A percentile compares a stretch with the other conserved stretches of the same genome.
These are phyloP conservation scores for Zaprionus vittiger DNA, from an alignment of 1,140 invertebrate genomes.

Conservation along the genomic window DNA sequence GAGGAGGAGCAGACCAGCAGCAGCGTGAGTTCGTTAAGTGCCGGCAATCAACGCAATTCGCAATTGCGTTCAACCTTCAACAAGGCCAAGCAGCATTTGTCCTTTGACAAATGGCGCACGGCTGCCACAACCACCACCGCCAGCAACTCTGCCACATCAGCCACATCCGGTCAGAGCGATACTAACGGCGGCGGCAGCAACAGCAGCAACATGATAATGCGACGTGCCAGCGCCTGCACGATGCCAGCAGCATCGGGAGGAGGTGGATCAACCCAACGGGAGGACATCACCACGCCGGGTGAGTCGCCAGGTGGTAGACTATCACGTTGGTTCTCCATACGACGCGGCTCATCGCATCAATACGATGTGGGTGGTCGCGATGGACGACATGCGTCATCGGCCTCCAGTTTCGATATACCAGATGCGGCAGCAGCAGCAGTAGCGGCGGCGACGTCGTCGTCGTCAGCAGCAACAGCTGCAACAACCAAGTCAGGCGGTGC, in stretches of 20 bases:
- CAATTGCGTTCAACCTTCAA: constrained; percentile 84
- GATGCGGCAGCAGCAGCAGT: constrained; percentile 42
- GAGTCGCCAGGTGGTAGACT: constrained; percentile 89
- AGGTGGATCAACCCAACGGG: constrained; percentile 39
- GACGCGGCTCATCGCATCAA: constrained; percentile 91
- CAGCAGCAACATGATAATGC: constrained; percentile 70
- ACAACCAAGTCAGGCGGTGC: not conserved
- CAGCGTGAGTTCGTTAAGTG: constrained; percentile 79
- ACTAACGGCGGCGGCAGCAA: constrained; percentile 13
- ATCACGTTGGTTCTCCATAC: constrained; percentile 93
- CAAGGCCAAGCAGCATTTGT: constrained; percentile 84
- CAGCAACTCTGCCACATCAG: constrained; percentile 57
- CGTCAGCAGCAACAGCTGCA: not conserved
- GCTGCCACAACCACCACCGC: constrained; percentile 47
- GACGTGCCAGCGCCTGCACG: constrained; percentile 76
- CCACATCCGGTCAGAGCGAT: constrained; percentile 66
- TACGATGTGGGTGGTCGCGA: constrained; percentile 88
- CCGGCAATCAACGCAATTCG: constrained; percentile 81
- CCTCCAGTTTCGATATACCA: constrained; percentile 77
- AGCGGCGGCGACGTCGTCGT: not conserved
- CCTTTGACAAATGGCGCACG: constrained; percentile 84
- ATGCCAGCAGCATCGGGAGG: constrained; percentile 84
- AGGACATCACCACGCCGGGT: constrained; percentile 85
- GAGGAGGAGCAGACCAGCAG: constrained; percentile 79
- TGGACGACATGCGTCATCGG: constrained; percentile 70